phyloP scores from a whole-genome alignment of 2,888 invertebrate genomes.

The Synergus umbraculus region DNA sequence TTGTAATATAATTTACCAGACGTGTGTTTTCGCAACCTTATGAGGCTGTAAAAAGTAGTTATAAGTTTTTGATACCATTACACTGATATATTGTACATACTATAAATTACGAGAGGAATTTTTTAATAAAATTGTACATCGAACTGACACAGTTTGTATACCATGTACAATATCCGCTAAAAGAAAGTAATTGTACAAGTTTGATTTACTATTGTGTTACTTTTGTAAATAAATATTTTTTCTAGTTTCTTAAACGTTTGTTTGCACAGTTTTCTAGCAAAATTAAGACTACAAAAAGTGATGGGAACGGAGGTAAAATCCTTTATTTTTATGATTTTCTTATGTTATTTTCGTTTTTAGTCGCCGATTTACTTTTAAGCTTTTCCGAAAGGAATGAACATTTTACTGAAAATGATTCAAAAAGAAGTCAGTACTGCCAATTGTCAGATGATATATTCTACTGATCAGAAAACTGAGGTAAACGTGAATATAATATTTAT shows the following conservation, averaged over 20 bases:
- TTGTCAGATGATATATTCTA: not conserved
- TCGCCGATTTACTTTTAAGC: not conserved
- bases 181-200: not conserved
- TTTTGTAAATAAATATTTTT: conserved; percentile 34
- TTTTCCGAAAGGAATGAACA: not conserved
- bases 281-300: not conserved
- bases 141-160: not conserved
- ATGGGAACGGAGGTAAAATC: not conserved
- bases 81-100: not conserved
- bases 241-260: not conserved
- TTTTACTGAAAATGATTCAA: not conserved
- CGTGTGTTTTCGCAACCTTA: not conserved
- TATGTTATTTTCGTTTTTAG: conserved; percentile 6
- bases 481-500: not conserved
- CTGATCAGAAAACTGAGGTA: conserved; percentile 1
- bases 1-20: not conserved
- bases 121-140: not conserved
- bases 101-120: not conserved
- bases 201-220: not conserved
- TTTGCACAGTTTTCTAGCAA: not conserved
- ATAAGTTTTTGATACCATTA: not conserved
- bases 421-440: not conserved
- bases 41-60: not conserved
- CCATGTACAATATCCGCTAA: not conserved
- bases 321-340: conserved; percentile 12